Conservation (phyloP, 2,888 invertebrate species). For the Ornithoptera alexandrae region DNA sequence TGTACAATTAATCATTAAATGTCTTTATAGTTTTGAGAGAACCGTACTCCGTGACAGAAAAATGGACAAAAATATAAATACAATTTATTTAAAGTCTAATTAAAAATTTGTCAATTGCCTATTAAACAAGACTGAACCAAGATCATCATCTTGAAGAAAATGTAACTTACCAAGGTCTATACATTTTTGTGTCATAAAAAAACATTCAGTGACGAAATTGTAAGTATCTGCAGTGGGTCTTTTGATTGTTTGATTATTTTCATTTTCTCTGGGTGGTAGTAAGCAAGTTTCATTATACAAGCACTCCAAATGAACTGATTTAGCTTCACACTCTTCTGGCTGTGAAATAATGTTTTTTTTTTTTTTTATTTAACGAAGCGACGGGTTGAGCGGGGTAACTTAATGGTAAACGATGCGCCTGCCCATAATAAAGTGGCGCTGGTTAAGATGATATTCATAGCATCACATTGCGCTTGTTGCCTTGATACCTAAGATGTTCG, state of each 20-base stretch:
- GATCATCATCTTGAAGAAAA: not conserved
- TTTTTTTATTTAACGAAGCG: not conserved
- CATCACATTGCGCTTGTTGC: too few relatives aligned
- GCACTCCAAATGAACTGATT: constrained; percentile 85
- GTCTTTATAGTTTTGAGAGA: too few relatives aligned
- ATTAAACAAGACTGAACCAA: not conserved
- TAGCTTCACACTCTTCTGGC: constrained; percentile 80
- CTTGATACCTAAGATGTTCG: too few relatives aligned
- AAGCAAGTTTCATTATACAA: constrained; percentile 89
- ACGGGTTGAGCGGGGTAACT: too few relatives aligned
- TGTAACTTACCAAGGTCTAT: constrained; percentile 84
- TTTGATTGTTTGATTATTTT: constrained; percentile 62
- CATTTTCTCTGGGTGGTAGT: constrained; percentile 82
- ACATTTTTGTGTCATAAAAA: constrained; percentile 93
- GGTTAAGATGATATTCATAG: too few relatives aligned
- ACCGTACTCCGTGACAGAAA: too few relatives aligned
- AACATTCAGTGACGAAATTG: constrained; percentile 94
- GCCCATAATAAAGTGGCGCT: too few relatives aligned
- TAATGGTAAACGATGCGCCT: too few relatives aligned
- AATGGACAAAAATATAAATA: too few relatives aligned
- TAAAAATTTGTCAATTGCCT: not conserved
- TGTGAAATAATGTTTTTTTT: constrained; percentile 45
- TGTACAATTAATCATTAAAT: too few relatives aligned
- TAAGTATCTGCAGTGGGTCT: constrained; percentile 81
- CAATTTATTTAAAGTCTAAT: too few relatives aligned